These are phyloP conservation scores for Iguana delicatissima DNA, from an alignment of 2,797 vertebrate species.

Conservation along the genomic window DNA sequence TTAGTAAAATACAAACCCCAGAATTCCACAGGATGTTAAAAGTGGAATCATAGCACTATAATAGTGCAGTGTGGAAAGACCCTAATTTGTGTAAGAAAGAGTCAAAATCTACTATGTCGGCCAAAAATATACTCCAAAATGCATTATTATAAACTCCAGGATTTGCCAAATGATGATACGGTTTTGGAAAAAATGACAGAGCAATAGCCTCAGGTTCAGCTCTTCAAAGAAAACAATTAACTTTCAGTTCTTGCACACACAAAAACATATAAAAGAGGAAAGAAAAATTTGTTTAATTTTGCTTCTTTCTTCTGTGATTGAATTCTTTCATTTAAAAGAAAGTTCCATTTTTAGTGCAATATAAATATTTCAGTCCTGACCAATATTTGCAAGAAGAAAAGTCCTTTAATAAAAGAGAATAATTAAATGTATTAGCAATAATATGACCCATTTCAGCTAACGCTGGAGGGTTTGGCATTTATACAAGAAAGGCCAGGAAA, in stretches of 20 bases:
- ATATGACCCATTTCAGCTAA: conserved; percentile 44
- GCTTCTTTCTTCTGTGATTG: not conserved
- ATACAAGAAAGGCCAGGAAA: conserved; percentile 32
- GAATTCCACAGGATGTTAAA: too few relatives aligned
- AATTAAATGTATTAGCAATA: conserved; percentile 54
- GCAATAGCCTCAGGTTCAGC: not conserved
- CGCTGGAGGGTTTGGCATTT: conserved; percentile 28
- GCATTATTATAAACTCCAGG: not conserved
- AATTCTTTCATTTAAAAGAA: conserved; percentile 40
- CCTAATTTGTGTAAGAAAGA: not conserved
- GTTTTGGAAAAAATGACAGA: not conserved
- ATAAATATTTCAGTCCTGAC: conserved; percentile 40
- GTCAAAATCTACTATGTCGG: not conserved
- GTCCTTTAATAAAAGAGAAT: conserved; percentile 50
- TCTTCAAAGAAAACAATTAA: not conserved
- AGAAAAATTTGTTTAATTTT: conserved; percentile 39
- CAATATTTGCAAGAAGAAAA: conserved; percentile 47
- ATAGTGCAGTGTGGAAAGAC: too few relatives aligned
- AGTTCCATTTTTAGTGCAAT: conserved; percentile 22
- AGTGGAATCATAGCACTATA: too few relatives aligned
- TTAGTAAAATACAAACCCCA: too few relatives aligned
- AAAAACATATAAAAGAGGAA: conserved; percentile 4
- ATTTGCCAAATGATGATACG: not conserved
- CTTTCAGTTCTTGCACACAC: not conserved
- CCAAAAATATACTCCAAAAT: not conserved